phyloP scores from a whole-genome alignment of 1,140 invertebrate genomes.

The Muscidifurax raptorellus region DNA sequence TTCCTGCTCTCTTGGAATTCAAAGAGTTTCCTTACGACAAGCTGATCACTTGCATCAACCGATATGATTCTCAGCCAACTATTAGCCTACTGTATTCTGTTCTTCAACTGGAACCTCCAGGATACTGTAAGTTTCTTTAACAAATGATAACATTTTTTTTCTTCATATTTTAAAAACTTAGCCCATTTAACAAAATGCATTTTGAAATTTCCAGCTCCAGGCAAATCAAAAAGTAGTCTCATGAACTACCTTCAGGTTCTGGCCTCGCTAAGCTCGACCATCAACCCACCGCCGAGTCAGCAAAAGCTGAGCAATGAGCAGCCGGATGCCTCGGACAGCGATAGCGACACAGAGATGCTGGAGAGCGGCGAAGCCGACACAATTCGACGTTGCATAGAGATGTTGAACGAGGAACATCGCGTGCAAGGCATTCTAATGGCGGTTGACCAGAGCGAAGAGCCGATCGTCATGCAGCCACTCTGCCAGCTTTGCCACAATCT shows the following conservation, averaged over 20 bases:
- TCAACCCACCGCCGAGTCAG: constrained; percentile 53
- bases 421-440: constrained; percentile 79
- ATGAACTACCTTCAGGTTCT: constrained; percentile 72
- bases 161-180: neutral
- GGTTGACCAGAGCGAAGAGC: constrained; percentile 78
- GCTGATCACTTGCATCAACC: constrained; percentile 74
- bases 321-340: constrained; percentile 64
- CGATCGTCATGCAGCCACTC: constrained; percentile 79
- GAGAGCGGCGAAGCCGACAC: constrained; percentile 70
- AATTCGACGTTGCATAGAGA: constrained; percentile 75
- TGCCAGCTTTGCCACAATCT: constrained; percentile 88
- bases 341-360: constrained; percentile 66
- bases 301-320: neutral
- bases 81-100: constrained; percentile 79
- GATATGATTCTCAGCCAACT: constrained; percentile 66
- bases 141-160: neutral
- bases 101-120: constrained; percentile 80
- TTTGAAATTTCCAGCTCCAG: constrained; percentile 50
- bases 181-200: neutral
- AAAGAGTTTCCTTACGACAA: constrained; percentile 74
- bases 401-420: constrained; percentile 81
- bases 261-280: constrained; percentile 66
- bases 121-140: constrained; percentile 77
- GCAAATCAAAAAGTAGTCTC: constrained; percentile 59
- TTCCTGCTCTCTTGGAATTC: constrained; percentile 74